Evolutionary conservation across 2,888 invertebrate species (phyloP).

Genomic region (Noctua janthe): DNA sequence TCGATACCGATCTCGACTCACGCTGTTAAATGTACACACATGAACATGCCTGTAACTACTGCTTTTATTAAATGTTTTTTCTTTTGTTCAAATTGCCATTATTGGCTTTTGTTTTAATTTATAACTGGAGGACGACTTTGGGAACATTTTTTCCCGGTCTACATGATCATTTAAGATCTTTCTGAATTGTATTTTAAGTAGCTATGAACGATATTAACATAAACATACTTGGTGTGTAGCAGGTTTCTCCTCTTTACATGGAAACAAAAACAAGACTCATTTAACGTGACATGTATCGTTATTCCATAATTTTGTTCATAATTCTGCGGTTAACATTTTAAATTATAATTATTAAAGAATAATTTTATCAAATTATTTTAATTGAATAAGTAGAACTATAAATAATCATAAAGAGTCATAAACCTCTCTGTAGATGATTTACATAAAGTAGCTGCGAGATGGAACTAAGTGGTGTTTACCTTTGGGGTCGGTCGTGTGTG

Average conservation of each 20-base stretch:
- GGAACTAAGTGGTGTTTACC: not conserved
- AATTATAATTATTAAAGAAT: conserved; percentile 42
- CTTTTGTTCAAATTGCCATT: conserved; percentile 64
- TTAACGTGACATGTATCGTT: conserved; percentile 42
- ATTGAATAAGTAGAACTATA: conserved; percentile 24
- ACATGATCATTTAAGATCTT: conserved; percentile 16
- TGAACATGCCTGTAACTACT: conserved; percentile 80
- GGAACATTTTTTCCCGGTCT: conserved; percentile 29
- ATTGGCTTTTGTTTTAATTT: conserved; percentile 65
- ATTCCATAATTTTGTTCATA: conserved; percentile 37
- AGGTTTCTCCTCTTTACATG: conserved; percentile 45
- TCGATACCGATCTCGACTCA: conserved; percentile 81
- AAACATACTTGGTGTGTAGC: conserved; percentile 24
- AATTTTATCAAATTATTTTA: conserved; percentile 51
- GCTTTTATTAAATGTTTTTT: conserved; percentile 73
- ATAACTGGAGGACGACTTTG: conserved; percentile 41
- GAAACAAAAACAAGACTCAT: conserved; percentile 30
- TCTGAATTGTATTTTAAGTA: conserved; percentile 49
- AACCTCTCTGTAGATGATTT: conserved; percentile 11
- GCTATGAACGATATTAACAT: conserved; percentile 44
- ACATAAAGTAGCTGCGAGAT: not conserved
- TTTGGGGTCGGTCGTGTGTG: not conserved
- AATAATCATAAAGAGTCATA: conserved; percentile 29
- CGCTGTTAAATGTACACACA: conserved; percentile 77
- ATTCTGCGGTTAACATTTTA: conserved; percentile 40